Evolutionary conservation across 2,113 vertebrate species (phyloP).

Genomic region (Empidonax alnorum): DNA sequence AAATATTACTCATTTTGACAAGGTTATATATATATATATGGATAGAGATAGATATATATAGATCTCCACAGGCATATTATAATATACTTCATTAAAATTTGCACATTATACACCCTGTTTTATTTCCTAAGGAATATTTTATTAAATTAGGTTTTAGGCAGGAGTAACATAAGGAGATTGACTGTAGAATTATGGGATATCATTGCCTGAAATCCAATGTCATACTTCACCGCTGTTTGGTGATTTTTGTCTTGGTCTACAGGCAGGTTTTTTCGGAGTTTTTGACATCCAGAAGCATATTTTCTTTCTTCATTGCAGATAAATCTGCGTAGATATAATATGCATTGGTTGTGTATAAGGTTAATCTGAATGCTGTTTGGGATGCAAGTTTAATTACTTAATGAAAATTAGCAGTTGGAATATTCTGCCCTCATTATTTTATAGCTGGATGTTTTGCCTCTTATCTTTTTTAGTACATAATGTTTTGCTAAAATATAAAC

Average conservation of each 20-base stretch:
- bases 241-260: background rate
- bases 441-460: background rate
- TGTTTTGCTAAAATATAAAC: background rate
- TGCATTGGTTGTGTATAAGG: background rate
- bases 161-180: background rate
- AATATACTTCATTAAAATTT: constrained; percentile 13
- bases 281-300: background rate
- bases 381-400: background rate
- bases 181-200: background rate
- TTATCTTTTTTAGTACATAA: background rate
- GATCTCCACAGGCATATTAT: background rate
- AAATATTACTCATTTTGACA: constrained; percentile 20
- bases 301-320: background rate
- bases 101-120: background rate
- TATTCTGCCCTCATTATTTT: background rate
- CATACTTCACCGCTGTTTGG: background rate
- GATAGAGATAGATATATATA: background rate
- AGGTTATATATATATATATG: background rate
- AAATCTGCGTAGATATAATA: background rate
- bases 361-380: background rate
- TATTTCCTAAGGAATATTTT: background rate
- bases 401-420: constrained; percentile 15
- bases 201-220: background rate
- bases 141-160: constrained; percentile 2
- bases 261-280: background rate